Evolutionary conservation across 2,888 invertebrate genomes (phyloP).

Genomic region (Hirtodrosophila confusa): DNA sequence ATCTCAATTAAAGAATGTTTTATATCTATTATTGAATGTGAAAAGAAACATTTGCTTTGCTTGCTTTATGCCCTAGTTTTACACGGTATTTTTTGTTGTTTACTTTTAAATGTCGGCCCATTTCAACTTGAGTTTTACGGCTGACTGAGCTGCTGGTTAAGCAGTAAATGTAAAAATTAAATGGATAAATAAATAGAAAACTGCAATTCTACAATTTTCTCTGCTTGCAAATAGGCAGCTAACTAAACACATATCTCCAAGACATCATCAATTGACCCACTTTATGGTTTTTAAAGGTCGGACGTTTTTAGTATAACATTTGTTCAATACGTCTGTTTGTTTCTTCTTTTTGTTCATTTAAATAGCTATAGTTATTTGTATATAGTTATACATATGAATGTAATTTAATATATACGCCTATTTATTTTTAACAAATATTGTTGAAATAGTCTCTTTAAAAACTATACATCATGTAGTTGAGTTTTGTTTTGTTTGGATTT

Average conservation of each 20-base stretch:
- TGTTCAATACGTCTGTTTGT: constrained; percentile 29
- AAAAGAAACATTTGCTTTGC: constrained; percentile 42
- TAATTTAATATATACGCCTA: constrained; percentile 34
- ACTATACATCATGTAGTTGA: constrained; percentile 63
- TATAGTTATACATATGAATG: constrained; percentile 27
- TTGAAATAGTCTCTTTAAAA: constrained; percentile 63
- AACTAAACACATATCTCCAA: constrained; percentile 1
- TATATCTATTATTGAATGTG: constrained; percentile 42
- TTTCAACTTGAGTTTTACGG: constrained; percentile 16
- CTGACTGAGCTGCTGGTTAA: constrained; percentile 23
- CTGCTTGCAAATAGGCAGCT: neutral
- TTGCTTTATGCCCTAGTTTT: constrained; percentile 14
- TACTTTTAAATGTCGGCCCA: constrained; percentile 1
- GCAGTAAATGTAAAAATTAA: constrained; percentile 30
- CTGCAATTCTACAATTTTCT: constrained; percentile 12
- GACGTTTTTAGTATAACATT: constrained; percentile 47
- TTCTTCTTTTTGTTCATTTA: constrained; percentile 5
- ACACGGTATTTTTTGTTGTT: neutral
- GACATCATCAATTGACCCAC: constrained; percentile 11
- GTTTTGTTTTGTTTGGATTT: constrained; percentile 34
- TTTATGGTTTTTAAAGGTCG: constrained; percentile 14
- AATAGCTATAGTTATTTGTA: constrained; percentile 40
- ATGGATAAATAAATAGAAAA: constrained; percentile 16
- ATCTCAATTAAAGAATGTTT: constrained; percentile 35
- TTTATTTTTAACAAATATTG: constrained; percentile 53